phyloP scores from a whole-genome alignment of 2,113 vertebrate species.

The Stercorarius parasiticus region DNA sequence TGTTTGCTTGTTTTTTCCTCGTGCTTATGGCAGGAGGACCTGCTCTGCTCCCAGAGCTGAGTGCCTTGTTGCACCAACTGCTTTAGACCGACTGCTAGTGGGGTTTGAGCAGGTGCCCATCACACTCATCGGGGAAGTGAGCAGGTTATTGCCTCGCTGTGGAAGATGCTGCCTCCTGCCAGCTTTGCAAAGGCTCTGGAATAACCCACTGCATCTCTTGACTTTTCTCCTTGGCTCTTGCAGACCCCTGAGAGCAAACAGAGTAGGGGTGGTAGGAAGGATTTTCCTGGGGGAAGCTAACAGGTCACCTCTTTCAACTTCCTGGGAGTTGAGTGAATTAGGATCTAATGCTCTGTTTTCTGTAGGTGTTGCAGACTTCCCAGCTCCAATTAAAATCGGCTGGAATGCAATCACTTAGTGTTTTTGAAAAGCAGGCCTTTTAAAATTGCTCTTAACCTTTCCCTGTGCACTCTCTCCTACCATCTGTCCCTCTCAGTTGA shows the following conservation, averaged over 20 bases:
- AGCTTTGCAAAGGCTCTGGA: neutral
- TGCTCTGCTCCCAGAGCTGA: neutral
- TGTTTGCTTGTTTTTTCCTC: neutral
- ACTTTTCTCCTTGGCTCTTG: neutral
- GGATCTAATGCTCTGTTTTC: neutral
- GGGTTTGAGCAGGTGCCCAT: neutral
- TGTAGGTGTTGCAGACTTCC: neutral
- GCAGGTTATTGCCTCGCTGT: neutral
- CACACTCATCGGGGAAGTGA: accelerated
- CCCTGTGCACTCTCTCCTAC: neutral
- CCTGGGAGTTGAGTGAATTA: neutral
- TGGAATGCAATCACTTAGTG: neutral
- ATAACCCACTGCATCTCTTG: neutral
- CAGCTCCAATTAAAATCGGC: neutral
- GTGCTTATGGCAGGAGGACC: neutral
- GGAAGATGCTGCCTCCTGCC: neutral
- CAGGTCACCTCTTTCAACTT: neutral
- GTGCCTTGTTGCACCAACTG: neutral
- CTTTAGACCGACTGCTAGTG: neutral
- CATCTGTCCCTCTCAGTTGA: conserved; percentile 48
- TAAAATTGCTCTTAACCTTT: conserved; percentile 42
- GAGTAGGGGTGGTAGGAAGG: neutral
- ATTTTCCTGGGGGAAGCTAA: neutral
- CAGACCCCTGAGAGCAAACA: neutral
- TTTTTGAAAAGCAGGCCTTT: conserved; percentile 15